Evolutionary conservation across 2,888 invertebrate species (phyloP), one percentile per base, ranked within the genome.

Genomic region (Hydroisotoma schaefferi): DNA sequence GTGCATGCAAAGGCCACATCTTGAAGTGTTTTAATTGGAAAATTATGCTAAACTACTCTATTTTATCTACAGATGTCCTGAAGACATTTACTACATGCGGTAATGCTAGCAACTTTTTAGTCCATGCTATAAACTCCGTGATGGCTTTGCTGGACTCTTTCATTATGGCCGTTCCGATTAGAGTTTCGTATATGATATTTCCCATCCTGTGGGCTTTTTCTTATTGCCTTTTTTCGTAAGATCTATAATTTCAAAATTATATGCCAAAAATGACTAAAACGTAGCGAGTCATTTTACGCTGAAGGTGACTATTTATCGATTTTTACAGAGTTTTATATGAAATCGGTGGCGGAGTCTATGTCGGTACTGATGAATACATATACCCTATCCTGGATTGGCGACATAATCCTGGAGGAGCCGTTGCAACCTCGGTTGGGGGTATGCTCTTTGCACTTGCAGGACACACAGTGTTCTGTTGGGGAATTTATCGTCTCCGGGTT

Each of bases 121-220:
- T 59, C 20, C 69, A 69, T 40, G 69, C 57, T 1, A 4, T 53
- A 1, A 69, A 69, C 43, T 60, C 64, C 1, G 54, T 56, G 2
- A 2, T 64, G 38, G 64, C 62, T 2, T 44, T 69, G 1, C 8
- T 68, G 28, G 69, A 69, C 20, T 18, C 53, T 5, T 47, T 61
- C 10, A 40, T 67, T 1, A 58, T 69, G n/a, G 60, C 65, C 1
- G 57, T 69, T 12, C 69, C 69, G 0, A 59, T 64, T n/a, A 56
- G 59, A 20, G 33, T 44, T n/a, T 52, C 61, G 5, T 66, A 67
- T 33, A 51, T 61, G 22, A 44, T 69, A 8, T 69, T 65, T 51
- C 59, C 67, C 10, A 43, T 59, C 1, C 12, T 59, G 1, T 23
- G 22, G 6, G 65, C 53, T 10, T 1, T 63, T 1, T n/a, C 28